Evolutionary conservation across 2,888 invertebrate genomes (phyloP).

Genomic region (Octonoba sinensis): DNA sequence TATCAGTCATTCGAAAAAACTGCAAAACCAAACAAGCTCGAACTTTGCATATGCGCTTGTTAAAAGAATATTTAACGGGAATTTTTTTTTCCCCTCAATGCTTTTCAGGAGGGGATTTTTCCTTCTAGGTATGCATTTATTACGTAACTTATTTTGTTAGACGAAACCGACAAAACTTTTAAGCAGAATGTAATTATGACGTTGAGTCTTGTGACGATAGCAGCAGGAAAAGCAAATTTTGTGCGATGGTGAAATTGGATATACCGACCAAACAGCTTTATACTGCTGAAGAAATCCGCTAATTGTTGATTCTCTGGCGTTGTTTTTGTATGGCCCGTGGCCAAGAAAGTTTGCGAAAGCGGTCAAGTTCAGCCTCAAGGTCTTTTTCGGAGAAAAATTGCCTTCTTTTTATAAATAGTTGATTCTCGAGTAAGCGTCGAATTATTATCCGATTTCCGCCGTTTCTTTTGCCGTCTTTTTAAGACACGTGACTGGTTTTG

Average conservation of each 20-base stretch:
- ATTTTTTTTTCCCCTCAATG: too few species aligned
- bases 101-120: too few species aligned
- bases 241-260: constrained; percentile 41
- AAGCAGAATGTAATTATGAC: constrained; percentile 35
- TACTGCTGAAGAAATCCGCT: constrained; percentile 20
- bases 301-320: constrained; percentile 33
- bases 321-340: constrained; percentile 43
- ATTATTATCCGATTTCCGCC: constrained; percentile 12
- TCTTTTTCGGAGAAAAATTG: constrained; percentile 30
- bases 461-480: background rate
- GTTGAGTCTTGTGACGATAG: constrained; percentile 27
- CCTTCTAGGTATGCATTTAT: too few species aligned
- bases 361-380: constrained; percentile 63
- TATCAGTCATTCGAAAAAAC: too few species aligned
- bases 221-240: background rate
- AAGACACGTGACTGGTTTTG: constrained; percentile 1
- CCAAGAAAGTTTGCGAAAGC: constrained; percentile 55
- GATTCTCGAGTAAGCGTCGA: background rate
- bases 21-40: too few species aligned
- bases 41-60: too few species aligned
- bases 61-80: too few species aligned
- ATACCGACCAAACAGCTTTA: constrained; percentile 23
- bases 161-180: constrained; percentile 16
- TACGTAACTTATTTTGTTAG: too few species aligned
- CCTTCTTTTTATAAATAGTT: constrained; percentile 16